A percentile compares a stretch with the other conserved stretches of the same genome.
These are phyloP conservation scores for Chironomus riparius DNA, from an alignment of 2,888 invertebrate genomes.

Conservation along the genomic window DNA sequence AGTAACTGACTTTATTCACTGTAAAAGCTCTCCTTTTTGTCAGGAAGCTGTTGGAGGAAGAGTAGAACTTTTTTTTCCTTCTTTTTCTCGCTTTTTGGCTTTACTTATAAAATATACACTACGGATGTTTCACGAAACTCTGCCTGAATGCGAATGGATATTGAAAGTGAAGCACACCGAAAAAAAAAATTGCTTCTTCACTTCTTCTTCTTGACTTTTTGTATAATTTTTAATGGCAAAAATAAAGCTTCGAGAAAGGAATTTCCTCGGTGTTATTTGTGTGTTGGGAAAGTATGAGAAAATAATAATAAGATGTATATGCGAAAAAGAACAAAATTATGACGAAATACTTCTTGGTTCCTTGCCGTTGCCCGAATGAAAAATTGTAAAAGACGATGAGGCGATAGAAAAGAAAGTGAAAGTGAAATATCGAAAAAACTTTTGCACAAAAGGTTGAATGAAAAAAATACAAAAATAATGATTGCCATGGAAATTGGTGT, in stretches of 20 bases:
- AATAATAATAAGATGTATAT: background rate
- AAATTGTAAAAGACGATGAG: too few species aligned
- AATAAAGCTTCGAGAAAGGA: too few species aligned
- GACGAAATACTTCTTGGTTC: background rate
- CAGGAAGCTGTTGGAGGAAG: conserved; percentile 1
- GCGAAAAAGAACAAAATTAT: background rate
- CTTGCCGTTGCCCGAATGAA: background rate
- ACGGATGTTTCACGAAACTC: conserved; percentile 15
- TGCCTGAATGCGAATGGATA: conserved; percentile 18
- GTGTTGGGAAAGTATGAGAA: background rate
- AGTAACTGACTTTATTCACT: too few species aligned
- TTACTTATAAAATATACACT: too few species aligned
- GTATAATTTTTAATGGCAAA: too few species aligned
- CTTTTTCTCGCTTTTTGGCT: background rate
- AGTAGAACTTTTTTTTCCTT: background rate
- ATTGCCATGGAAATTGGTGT: conserved; percentile 12
- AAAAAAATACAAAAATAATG: background rate
- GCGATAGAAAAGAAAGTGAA: conserved; percentile 13
- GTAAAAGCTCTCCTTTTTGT: too few species aligned
- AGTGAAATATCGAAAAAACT: conserved; percentile 25
- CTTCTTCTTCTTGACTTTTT: background rate
- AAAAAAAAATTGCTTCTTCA: background rate
- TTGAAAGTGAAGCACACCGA: background rate
- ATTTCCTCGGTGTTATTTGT: too few species aligned
- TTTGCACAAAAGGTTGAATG: background rate